Percentiles rank a stretch among this genome's conserved stretches.
Conservation (phyloP, 2,797 vertebrate genomes). For the Pogonophryne albipinna region DNA sequence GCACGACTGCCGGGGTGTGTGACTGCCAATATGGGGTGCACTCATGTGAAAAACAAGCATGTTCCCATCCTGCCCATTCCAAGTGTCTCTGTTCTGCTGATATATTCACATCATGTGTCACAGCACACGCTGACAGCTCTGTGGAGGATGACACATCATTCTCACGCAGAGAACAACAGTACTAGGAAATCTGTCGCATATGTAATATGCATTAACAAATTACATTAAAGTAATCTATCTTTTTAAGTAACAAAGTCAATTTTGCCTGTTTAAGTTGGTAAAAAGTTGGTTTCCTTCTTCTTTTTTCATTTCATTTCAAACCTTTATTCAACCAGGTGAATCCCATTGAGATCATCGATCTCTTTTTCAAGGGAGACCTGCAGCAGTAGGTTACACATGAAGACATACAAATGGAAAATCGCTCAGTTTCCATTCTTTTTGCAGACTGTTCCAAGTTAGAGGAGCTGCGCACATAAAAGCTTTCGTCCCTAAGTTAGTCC, state of each 20-base stretch:
- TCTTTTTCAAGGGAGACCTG: too few species aligned
- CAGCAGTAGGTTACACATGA: too few species aligned
- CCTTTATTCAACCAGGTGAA: too few species aligned
- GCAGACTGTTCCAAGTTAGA: too few species aligned
- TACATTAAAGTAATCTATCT: not conserved
- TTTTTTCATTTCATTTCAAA: too few species aligned
- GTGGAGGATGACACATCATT: not conserved
- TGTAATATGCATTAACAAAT: not conserved
- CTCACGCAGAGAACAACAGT: not conserved
- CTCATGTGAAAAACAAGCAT: constrained; percentile 36
- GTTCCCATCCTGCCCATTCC: constrained; percentile 28
- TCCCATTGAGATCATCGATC: too few species aligned
- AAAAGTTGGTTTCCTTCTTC: too few species aligned
- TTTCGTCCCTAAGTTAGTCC: too few species aligned
- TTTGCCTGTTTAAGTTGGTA: not conserved
- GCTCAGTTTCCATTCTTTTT: too few species aligned
- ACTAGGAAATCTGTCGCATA: not conserved
- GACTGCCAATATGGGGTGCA: constrained; percentile 19
- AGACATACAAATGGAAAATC: too few species aligned
- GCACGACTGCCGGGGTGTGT: constrained; percentile 16
- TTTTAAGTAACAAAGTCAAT: not conserved
- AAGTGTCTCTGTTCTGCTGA: constrained; percentile 4
- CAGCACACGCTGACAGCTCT: constrained; percentile 12
- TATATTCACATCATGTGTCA: constrained; percentile 18
- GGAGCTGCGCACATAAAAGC: too few species aligned